Percentiles rank a stretch among this genome's conserved stretches.
Evolutionary conservation across 2,888 invertebrate genomes (phyloP).

Genomic region (Mythimna lalbum): DNA sequence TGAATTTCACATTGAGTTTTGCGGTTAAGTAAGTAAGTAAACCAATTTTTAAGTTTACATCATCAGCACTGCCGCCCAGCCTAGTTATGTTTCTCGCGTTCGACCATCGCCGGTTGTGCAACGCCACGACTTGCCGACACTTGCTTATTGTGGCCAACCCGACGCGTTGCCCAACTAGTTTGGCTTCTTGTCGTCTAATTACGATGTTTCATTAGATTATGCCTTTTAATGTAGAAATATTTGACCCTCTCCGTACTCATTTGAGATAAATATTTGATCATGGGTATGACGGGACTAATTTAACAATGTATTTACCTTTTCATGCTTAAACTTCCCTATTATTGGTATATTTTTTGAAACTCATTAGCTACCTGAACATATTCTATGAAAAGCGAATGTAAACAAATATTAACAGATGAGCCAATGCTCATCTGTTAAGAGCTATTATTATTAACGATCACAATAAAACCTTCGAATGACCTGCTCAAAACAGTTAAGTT

Average conservation of each 20-base stretch:
- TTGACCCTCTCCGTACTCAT: constrained; percentile 42
- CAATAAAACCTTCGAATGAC: background rate
- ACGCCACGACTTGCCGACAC: constrained; percentile 87
- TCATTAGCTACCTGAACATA: constrained; percentile 5
- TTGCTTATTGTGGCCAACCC: constrained; percentile 87
- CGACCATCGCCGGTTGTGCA: constrained; percentile 89
- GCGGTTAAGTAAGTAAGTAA: constrained; percentile 89
- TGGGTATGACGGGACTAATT: background rate
- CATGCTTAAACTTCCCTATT: background rate
- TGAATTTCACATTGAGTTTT: constrained; percentile 85
- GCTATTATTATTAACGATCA: constrained; percentile 9
- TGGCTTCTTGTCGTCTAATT: constrained; percentile 87
- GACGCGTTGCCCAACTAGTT: constrained; percentile 87
- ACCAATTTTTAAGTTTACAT: constrained; percentile 91
- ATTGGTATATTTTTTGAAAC: constrained; percentile 7
- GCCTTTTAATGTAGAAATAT: constrained; percentile 75
- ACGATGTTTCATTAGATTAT: constrained; percentile 82
- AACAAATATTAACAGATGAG: constrained; percentile 11
- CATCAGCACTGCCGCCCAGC: constrained; percentile 87
- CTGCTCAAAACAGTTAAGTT: background rate
- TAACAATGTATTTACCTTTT: background rate
- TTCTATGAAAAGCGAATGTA: constrained; percentile 4
- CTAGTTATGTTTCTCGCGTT: constrained; percentile 90
- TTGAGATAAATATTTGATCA: constrained; percentile 12
- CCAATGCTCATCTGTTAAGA: background rate